Conservation (phyloP, 1,140 invertebrate genomes). For the Rhyzopertha dominica region DNA sequence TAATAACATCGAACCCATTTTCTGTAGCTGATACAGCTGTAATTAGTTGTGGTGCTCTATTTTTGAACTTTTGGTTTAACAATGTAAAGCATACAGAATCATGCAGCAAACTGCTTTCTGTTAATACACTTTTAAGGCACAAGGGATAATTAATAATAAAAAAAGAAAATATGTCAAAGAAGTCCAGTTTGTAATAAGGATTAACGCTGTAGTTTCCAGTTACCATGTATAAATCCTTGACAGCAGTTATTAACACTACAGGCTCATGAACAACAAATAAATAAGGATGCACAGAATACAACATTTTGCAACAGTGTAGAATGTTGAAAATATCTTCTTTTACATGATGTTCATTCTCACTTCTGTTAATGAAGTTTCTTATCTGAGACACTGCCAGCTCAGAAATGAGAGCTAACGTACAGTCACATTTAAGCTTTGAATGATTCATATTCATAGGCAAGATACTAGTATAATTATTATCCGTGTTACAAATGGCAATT, state of each 20-base stretch:
- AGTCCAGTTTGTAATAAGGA: not conserved
- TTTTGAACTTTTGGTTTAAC: not conserved
- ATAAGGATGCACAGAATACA: not conserved
- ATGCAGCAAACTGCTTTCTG: slow-evolving; percentile 2
- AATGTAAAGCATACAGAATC: slow-evolving; percentile 5
- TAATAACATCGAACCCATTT: slow-evolving; percentile 9
- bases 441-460: no score
- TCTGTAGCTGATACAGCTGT: slow-evolving; percentile 2
- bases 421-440: no score
- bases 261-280: not conserved
- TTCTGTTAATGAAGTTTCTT: slow-evolving; percentile 2
- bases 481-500: no score
- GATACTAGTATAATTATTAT: no score
- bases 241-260: not conserved
- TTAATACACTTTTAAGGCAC: slow-evolving; percentile 7
- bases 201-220: not conserved
- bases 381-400: not conserved
- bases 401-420: no score
- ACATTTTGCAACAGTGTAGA: not conserved
- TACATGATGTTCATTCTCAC: not conserved
- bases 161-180: slow-evolving; percentile 3
- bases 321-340: slow-evolving; percentile 1
- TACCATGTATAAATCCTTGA: slow-evolving; percentile 3
- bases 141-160: slow-evolving; percentile 8
- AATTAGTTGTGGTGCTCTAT: not conserved